phyloP scores from a whole-genome alignment of 2,888 invertebrate genomes.

The Cerceris rybyensis region DNA sequence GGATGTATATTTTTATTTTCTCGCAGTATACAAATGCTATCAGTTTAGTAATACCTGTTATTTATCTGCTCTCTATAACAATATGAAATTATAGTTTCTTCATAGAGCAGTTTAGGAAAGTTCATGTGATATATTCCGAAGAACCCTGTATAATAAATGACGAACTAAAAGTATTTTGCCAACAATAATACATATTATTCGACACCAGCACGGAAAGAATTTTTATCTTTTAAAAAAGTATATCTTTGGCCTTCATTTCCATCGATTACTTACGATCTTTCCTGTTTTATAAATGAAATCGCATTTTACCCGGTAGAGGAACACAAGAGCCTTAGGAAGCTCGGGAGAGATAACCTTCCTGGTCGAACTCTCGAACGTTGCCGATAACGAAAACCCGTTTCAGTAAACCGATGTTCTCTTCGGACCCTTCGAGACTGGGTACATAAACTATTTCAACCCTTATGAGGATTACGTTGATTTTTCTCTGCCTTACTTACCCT shows the following conservation, averaged over 20 bases:
- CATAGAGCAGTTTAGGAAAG: too few relatives aligned
- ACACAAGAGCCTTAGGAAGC: constrained; percentile 44
- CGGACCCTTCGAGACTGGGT: constrained; percentile 50
- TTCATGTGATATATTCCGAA: too few relatives aligned
- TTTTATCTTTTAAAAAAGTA: not conserved
- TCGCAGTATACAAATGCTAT: too few relatives aligned
- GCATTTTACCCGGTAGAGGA: constrained; percentile 33
- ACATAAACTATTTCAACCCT: constrained; percentile 70
- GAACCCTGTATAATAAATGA: too few relatives aligned
- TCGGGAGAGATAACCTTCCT: constrained; percentile 67
- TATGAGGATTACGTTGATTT: constrained; percentile 69
- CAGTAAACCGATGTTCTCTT: constrained; percentile 66
- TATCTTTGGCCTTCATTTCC: constrained; percentile 27
- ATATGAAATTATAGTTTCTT: too few relatives aligned
- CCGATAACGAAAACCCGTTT: constrained; percentile 71
- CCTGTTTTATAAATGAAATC: constrained; percentile 10
- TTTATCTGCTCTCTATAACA: too few relatives aligned
- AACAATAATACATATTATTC: too few relatives aligned
- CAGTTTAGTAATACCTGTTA: too few relatives aligned
- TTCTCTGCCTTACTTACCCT: constrained; percentile 35
- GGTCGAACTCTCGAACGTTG: constrained; percentile 62
- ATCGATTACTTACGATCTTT: constrained; percentile 15
- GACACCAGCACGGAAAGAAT: too few relatives aligned
- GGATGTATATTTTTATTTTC: too few relatives aligned
- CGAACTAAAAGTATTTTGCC: too few relatives aligned